phyloP scores from a whole-genome alignment of 1,140 invertebrate species.

The Mya arenaria region DNA sequence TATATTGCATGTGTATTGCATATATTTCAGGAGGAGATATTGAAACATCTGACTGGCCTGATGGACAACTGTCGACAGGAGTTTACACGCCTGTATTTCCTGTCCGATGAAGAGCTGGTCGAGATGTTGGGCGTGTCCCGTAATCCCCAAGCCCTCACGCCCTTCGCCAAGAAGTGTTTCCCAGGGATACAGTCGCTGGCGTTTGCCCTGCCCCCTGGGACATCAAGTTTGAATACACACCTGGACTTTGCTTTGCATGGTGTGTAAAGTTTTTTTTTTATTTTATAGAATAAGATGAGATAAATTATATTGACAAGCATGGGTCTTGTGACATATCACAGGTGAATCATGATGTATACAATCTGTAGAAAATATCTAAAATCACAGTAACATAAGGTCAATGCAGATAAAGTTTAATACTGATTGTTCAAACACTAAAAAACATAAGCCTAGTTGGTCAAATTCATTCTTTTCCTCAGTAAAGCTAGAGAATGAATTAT shows the following conservation, averaged over 20 bases:
- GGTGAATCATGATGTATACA: background rate
- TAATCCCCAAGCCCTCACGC: conserved; percentile 77
- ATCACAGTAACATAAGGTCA: background rate
- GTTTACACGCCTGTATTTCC: conserved; percentile 80
- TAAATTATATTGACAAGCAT: too few species aligned
- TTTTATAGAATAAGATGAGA: too few species aligned
- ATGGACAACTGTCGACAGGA: conserved; percentile 70
- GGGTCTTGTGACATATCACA: background rate
- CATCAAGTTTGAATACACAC: conserved; percentile 67
- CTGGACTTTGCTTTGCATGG: conserved; percentile 78
- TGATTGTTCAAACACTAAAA: too few species aligned
- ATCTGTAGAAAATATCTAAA: background rate
- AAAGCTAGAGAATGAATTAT: too few species aligned
- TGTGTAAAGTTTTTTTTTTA: conserved; percentile 55
- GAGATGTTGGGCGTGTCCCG: conserved; percentile 76
- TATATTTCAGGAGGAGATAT: conserved; percentile 79
- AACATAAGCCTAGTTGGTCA: too few species aligned
- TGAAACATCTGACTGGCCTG: conserved; percentile 70
- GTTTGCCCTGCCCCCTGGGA: conserved; percentile 74
- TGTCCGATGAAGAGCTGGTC: conserved; percentile 77
- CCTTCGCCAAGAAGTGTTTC: conserved; percentile 78
- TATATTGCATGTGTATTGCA: too few species aligned
- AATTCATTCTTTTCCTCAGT: too few species aligned
- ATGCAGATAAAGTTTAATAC: too few species aligned
- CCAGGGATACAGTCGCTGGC: conserved; percentile 73